These are phyloP conservation scores for Argopecten irradians DNA, from an alignment of 1,140 invertebrate species.

Conservation along the genomic window DNA sequence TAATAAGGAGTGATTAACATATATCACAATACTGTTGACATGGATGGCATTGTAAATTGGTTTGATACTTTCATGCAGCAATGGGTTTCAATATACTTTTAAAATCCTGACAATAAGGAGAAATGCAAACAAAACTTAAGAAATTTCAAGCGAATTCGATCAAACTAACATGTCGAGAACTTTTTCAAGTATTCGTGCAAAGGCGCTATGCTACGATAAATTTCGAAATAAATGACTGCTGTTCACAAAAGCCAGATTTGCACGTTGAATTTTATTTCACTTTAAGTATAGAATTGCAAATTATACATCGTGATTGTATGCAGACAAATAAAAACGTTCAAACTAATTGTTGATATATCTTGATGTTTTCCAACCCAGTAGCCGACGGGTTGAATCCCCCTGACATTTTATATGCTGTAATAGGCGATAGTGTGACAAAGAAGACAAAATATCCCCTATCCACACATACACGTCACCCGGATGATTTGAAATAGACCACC, in stretches of 20 bases:
- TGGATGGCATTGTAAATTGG: not conserved
- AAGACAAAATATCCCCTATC: not conserved
- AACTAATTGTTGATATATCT: not conserved
- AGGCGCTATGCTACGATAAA: not conserved
- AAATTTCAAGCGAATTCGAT: too few species aligned
- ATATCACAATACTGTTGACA: not conserved
- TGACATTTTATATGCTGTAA: too few species aligned
- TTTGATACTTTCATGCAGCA: not conserved
- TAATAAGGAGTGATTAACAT: too few species aligned
- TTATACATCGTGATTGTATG: not conserved
- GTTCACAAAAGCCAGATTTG: not conserved
- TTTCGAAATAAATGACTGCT: not conserved
- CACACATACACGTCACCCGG: not conserved
- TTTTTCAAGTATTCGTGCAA: not conserved
- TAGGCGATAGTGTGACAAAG: not conserved
- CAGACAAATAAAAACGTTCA: not conserved
- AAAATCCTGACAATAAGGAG: not conserved
- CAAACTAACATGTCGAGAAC: not conserved
- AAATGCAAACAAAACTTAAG: too few species aligned
- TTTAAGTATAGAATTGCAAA: not conserved
- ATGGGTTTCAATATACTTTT: not conserved
- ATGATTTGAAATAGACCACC: not conserved
- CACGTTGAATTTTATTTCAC: not conserved
- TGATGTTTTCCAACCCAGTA: not conserved
- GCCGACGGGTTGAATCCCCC: not conserved